Evolutionary conservation across 2,797 vertebrate species (phyloP), one percentile per base, ranked within the genome.

Genomic region (Sphaeramia orbicularis): DNA sequence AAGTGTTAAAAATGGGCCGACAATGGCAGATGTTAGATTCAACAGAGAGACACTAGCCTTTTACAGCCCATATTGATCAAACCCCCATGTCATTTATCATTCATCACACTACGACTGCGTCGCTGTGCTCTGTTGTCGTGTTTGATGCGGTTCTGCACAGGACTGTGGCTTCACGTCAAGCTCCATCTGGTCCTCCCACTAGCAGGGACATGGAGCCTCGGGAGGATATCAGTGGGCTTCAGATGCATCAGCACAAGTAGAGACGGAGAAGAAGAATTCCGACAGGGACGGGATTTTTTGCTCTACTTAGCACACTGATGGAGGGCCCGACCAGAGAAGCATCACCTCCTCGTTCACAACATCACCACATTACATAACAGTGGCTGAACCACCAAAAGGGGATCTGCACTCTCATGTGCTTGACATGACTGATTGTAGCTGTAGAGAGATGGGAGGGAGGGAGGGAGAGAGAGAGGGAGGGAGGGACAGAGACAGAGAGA

Each of bases 161-260:
- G 32, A 49, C 32, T 24, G 71, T 41, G 56, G 54, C 65, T 61
- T 74, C 80, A 65, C 68, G 45, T 78, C 60, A 65, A 73, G 60
- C 80, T 81, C 78, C 88, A 86, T 87, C 77, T 86, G 82, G 75
- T 86, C 82, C 68, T 71, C 78, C 78, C 77, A 80, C 79, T 38
- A 79, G 67, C 71, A 60, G 67, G 68, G 74, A 86, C 78, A 58
- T n/a, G 36, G 71, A 52, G 66, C 54, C 77, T 72, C 53, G 0
- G 65, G 82, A 82, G 65, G 63, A 71, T 57, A 71, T 74, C 69
- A 45, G 67, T 49, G 68, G 45, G 51, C 50, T 76, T 77, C 68
- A 72, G 60, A 68, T 72, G 69, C 56, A 74, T 63, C 77, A 65
- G 72, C 56, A 37, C 50, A 55, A 74, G 35, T 65, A 32, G 27